phyloP scores from a whole-genome alignment of 1,140 invertebrate genomes.

The Ectropis grisescens region DNA sequence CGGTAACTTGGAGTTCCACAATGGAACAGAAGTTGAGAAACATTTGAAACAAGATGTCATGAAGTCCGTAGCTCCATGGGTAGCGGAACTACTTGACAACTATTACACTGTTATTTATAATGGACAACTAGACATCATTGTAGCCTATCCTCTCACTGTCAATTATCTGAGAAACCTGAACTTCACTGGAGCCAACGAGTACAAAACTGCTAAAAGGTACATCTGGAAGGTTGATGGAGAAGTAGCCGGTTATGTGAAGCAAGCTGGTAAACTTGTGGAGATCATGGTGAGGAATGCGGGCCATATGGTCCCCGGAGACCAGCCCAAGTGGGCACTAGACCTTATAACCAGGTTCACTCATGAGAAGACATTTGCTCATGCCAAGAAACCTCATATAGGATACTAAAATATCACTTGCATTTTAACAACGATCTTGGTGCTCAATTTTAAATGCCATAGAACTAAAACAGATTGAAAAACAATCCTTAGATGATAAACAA shows the following conservation, averaged over 20 bases:
- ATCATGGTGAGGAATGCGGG: constrained; percentile 87
- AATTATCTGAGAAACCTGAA: constrained; percentile 79
- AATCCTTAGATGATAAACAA: no score
- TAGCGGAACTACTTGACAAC: constrained; percentile 76
- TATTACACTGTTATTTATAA: constrained; percentile 84
- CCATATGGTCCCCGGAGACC: constrained; percentile 87
- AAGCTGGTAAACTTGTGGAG: constrained; percentile 81
- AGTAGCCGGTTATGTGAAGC: constrained; percentile 84
- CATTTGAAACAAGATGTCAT: constrained; percentile 85
- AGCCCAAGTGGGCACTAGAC: constrained; percentile 83
- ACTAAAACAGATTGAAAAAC: constrained; percentile 1
- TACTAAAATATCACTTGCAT: neutral
- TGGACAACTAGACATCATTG: constrained; percentile 89
- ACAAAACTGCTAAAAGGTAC: constrained; percentile 74
- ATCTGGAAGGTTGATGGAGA: constrained; percentile 79
- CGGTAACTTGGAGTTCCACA: constrained; percentile 80
- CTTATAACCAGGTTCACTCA: constrained; percentile 83
- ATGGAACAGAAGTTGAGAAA: constrained; percentile 73
- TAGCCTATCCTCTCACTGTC: constrained; percentile 83
- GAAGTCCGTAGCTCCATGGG: constrained; percentile 83
- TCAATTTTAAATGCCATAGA: no score
- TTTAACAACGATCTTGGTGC: no score
- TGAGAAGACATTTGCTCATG: constrained; percentile 61
- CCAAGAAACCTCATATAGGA: constrained; percentile 2
- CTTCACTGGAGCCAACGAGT: constrained; percentile 77